phyloP scores from a whole-genome alignment of 2,888 invertebrate genomes.

The Heliconius erato region DNA sequence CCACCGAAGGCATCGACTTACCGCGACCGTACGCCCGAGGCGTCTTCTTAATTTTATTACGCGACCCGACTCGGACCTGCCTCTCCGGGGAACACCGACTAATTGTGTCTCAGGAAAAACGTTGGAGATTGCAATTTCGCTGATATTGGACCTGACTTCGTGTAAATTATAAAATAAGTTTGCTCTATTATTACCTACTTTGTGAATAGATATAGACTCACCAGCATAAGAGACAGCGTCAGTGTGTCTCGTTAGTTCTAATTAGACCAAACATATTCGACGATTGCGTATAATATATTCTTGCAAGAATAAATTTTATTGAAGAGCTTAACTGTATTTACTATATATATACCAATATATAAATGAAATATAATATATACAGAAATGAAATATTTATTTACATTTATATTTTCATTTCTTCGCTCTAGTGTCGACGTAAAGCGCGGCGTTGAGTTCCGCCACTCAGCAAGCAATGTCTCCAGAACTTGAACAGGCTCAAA shows the following conservation, averaged over 20 bases:
- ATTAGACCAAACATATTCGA: neutral
- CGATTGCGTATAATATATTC: too few relatives aligned
- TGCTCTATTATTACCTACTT: conserved; percentile 16
- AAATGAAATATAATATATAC: too few relatives aligned
- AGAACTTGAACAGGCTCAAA: too few relatives aligned
- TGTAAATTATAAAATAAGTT: conserved; percentile 31
- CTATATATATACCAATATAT: too few relatives aligned
- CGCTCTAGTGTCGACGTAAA: too few relatives aligned
- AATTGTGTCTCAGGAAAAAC: conserved; percentile 82
- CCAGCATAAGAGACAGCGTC: neutral
- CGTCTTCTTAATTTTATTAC: conserved; percentile 86
- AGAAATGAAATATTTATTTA: too few relatives aligned
- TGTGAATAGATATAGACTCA: neutral
- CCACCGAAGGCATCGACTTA: conserved; percentile 80
- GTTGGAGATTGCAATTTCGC: conserved; percentile 74
- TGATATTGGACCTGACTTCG: conserved; percentile 52
- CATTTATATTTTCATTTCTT: too few relatives aligned
- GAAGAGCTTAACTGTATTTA: too few relatives aligned
- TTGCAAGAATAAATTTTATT: too few relatives aligned
- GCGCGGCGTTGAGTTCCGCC: too few relatives aligned
- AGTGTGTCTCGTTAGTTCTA: neutral
- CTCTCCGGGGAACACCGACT: conserved; percentile 76
- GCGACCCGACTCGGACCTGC: conserved; percentile 67
- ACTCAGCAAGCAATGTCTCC: too few relatives aligned
- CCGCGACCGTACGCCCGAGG: conserved; percentile 74